Conservation (phyloP, 2,113 vertebrate species). For the Osmerus eperlanus region DNA sequence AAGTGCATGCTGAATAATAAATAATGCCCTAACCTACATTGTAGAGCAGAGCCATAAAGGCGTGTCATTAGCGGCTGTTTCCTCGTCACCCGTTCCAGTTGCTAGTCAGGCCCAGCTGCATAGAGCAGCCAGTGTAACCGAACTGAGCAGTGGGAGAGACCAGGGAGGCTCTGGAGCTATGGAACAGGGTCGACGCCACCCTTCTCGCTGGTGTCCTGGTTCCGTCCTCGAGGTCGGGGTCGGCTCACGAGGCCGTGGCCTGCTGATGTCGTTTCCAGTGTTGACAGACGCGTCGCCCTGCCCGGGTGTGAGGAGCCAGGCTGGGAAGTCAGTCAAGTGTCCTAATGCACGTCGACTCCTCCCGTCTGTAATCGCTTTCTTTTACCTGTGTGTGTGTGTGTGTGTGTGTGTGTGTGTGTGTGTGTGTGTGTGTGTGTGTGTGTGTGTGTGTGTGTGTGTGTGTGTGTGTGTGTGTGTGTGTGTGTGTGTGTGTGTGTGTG, state of each 20-base stretch:
- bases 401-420: conserved; percentile 50
- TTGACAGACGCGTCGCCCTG: too few species aligned
- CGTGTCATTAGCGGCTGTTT: conserved; percentile 47
- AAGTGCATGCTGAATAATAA: background rate
- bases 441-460: conserved; percentile 53
- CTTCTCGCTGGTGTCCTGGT: too few species aligned
- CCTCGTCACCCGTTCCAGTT: conserved; percentile 59
- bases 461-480: conserved; percentile 45
- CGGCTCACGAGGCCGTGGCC: too few species aligned
- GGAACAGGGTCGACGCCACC: too few species aligned
- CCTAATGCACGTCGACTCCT: background rate
- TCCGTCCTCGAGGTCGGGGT: too few species aligned
- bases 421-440: conserved; percentile 43
- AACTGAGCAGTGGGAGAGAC: conserved; percentile 50
- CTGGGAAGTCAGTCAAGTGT: too few species aligned
- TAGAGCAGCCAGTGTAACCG: conserved; percentile 70
- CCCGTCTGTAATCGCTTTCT: conserved; percentile 21
- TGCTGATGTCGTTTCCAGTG: too few species aligned
- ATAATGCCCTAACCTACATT: conserved; percentile 18
- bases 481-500: conserved; percentile 60
- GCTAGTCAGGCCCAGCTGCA: conserved; percentile 62
- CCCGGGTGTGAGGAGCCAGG: too few species aligned
- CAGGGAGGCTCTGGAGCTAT: conserved; percentile 54
- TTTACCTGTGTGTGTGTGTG: conserved; percentile 63
- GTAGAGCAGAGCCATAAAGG: conserved; percentile 43